Percentiles rank a stretch among this genome's conserved stretches.
These are phyloP conservation scores for Arenaria interpres DNA, from an alignment of 2,113 vertebrate species.

Conservation along the genomic window DNA sequence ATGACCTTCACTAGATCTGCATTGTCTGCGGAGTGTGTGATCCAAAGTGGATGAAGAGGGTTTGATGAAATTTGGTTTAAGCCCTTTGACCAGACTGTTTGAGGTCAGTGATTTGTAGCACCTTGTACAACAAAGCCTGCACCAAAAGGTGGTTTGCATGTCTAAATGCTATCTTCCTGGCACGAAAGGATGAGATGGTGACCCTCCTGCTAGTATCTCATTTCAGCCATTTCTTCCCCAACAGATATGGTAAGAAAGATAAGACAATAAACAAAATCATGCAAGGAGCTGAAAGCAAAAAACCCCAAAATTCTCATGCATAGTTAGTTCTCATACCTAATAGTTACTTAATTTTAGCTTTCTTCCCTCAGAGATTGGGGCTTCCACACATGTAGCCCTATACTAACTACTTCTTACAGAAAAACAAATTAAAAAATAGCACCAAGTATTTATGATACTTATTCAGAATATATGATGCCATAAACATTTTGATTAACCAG, in stretches of 20 bases:
- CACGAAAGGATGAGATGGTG: rapidly evolving
- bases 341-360: neutral
- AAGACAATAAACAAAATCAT: neutral
- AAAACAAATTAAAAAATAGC: neutral
- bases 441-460: neutral
- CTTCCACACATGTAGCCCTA: neutral
- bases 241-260: neutral
- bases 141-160: neutral
- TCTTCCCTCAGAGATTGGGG: neutral
- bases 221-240: neutral
- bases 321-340: neutral
- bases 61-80: neutral
- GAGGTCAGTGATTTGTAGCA: neutral
- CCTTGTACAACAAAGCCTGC: neutral
- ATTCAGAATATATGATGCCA: neutral
- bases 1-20: neutral
- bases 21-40: neutral
- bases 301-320: neutral
- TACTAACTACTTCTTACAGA: neutral
- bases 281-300: neutral
- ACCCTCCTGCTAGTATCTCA: neutral
- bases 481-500: neutral
- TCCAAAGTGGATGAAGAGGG: neutral
- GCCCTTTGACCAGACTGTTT: neutral
- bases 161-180: neutral